Conservation (phyloP, 2,797 vertebrate species). For the Lagocephalus sceleratus region DNA sequence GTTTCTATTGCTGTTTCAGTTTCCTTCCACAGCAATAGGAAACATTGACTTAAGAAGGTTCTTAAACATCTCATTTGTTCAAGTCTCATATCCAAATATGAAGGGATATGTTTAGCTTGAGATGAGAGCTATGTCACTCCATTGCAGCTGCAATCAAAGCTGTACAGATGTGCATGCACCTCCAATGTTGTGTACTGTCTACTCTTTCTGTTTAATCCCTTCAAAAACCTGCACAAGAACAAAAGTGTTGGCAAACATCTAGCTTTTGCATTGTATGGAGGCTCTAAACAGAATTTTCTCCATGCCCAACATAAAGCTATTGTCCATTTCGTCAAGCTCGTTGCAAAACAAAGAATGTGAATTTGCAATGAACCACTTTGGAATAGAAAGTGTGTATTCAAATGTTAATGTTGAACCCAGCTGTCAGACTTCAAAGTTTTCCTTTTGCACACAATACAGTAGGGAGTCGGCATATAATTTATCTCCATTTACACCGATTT, state of each 20-base stretch:
- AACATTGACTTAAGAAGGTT: conserved; percentile 43
- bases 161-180: conserved; percentile 55
- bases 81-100: conserved; percentile 47
- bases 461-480: conserved; percentile 39
- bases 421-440: conserved; percentile 61
- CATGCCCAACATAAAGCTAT: conserved; percentile 59
- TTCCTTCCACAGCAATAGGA: conserved; percentile 17
- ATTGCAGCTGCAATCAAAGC: conserved; percentile 48
- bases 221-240: conserved; percentile 61
- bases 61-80: conserved; percentile 59
- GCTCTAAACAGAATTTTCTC: conserved; percentile 61
- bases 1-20: no score
- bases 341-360: conserved; percentile 58
- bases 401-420: conserved; percentile 67
- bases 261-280: conserved; percentile 52
- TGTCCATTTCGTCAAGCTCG: conserved; percentile 60
- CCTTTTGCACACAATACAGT: conserved; percentile 48
- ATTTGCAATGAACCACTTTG: conserved; percentile 48
- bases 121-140: conserved; percentile 63
- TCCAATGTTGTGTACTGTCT: conserved; percentile 53
- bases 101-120: conserved; percentile 55
- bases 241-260: conserved; percentile 54
- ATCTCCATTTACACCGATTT: conserved; percentile 44
- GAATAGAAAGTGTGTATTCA: conserved; percentile 62
- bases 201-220: conserved; percentile 68